Base-by-base conservation (phyloP, 2,113 vertebrate species). In the Trogon surrucura region DNA sequence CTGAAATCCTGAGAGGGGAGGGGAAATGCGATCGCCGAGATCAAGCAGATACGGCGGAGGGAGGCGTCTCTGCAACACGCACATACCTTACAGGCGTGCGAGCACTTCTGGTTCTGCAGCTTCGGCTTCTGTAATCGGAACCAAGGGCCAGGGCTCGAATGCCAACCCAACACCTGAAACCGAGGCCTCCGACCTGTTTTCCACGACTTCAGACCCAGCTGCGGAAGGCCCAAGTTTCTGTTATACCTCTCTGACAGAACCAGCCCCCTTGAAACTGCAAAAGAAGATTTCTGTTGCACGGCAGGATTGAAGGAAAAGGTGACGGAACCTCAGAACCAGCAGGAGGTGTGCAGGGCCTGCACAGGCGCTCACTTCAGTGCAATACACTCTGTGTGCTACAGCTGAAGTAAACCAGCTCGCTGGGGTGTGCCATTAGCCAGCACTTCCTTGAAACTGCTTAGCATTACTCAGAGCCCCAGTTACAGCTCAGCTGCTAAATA, bases 381-480 rank as follows among this genome's bases (percentile, higher is more conserved):
- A 36, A 54, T 9, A 36, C 9, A 1, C 51, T 44, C 83, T 38
- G 53, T 23, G 2, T 4, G 70, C 26, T 32, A 8, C 41, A 27
- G n/a, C 17, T 50, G 2, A 41, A 13, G 41, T 7, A n/a, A 56
- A 47, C 85, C 7, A 84, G 41, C 53, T 34, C 13, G 71, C 0
- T 2, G 67, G 73, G 2, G 4, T 38, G 51, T 44, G 80, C 77
- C 70, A 57, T 92, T 36, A 81, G 48, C 66, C 65, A 85, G 47
- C 1, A 7, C 57, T 74, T 92, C 89, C 73, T 81, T 85, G 69
- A 53, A 45, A 92, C 30, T 50, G 62, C 81, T 69, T 16, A 27
- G 74, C 41, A 26, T 93, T 96, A 89, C 66, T 91, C 70, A 92
- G 61, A 61, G 72, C 21, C 61, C 73, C 15, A 57, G 50, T n/a